phyloP scores from a whole-genome alignment of 2,113 vertebrate genomes.

The zebrafish (Danio rerio) region GRCz12tu NC_133182.1:27150501-27151000 shows the following conservation, averaged over 20 bases:
- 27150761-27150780: constrained; percentile 47
- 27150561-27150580: neutral
- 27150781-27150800: constrained; percentile 8
- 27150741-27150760: constrained; percentile 61
- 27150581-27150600: neutral
- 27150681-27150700: constrained; percentile 57
- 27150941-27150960: no score
- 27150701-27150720: constrained; percentile 57
- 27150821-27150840: constrained; percentile 7
- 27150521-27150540: neutral
- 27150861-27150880: constrained; percentile 10
- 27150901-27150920: neutral
- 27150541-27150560: constrained; percentile 1
- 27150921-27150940: neutral
- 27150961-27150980: no score
- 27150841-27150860: constrained; percentile 15
- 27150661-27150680: constrained; percentile 31
- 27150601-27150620: neutral
- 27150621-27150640: neutral
- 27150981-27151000: no score
- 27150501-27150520: neutral
- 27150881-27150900: constrained; percentile 27
- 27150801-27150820: constrained; percentile 20
- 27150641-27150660: constrained; percentile 4
- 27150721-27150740: constrained; percentile 56